phyloP scores from a whole-genome alignment of 2,888 invertebrate genomes.

The Anorthoa munda region DNA sequence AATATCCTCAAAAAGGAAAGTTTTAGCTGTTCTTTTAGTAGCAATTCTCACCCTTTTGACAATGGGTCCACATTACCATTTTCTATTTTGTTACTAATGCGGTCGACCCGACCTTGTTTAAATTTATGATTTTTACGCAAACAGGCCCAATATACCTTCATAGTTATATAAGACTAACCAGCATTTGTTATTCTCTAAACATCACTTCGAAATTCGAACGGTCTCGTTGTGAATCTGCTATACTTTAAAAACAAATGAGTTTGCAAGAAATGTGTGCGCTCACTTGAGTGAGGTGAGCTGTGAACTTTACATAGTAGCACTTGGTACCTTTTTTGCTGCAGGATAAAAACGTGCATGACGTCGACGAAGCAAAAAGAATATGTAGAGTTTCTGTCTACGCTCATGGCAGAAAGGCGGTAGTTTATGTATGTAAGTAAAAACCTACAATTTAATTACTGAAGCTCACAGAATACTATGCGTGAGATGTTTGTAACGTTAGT shows the following conservation, averaged over 20 bases:
- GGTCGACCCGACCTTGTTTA: slow-evolving; percentile 15
- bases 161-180: background rate
- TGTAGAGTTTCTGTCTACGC: too few species aligned
- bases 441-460: too few species aligned
- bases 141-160: slow-evolving; percentile 4
- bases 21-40: slow-evolving; percentile 3
- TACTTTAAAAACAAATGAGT: background rate
- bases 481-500: too few species aligned
- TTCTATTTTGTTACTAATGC: slow-evolving; percentile 22
- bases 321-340: too few species aligned
- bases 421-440: too few species aligned
- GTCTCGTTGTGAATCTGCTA: background rate
- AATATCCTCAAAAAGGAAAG: slow-evolving; percentile 4
- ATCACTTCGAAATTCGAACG: background rate
- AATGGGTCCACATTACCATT: slow-evolving; percentile 35
- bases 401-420: too few species aligned
- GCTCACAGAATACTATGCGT: too few species aligned
- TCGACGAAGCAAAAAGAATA: too few species aligned
- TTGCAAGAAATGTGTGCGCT: too few species aligned
- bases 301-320: too few species aligned
- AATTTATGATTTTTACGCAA: slow-evolving; percentile 37
- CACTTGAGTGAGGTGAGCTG: slow-evolving; percentile 13
- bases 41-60: slow-evolving; percentile 31
- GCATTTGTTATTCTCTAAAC: background rate
- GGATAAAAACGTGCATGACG: too few species aligned